Base-by-base conservation (phyloP, 2,888 invertebrate genomes). In the Noctua fimbriata region DNA sequence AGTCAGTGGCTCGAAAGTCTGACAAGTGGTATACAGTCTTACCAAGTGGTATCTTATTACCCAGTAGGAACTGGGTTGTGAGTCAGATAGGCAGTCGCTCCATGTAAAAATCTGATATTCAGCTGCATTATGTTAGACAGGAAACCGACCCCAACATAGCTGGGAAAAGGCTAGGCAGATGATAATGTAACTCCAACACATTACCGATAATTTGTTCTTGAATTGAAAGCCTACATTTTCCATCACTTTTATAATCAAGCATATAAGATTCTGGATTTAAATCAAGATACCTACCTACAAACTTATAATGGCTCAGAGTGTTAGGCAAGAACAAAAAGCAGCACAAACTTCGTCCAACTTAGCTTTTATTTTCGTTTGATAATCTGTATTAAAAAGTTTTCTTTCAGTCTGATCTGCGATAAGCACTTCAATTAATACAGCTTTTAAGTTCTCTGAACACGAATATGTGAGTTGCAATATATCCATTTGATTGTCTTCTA, bases 361-460 rank as follows among this genome's bases (percentile, higher is more conserved):
- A 44, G 79, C 86, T 90, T 90, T 90, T 88, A 91, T 90, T 89
- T 91, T 89, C 85, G 86, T 89, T 89, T 90, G 88, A 92, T 93
- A 92, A 93, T 92, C 89, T 88, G 92, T 92, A 92, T 93, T 93
- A 92, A 85, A 90, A 92, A 94, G 90, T 92, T 93, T 87, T 78
- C 79, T 60, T 80, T 86, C 83, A 76, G 81, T 83, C 86, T 88
- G 90, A 91, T 90, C 87, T 81, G 63, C 83, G 89, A 84, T 87
- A 85, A 85, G 82, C 67, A 81, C 89, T 88, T 87, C 89, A 91
- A 92, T 92, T 88, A 90, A 89, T 89, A 81, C 83, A 80, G 83
- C 87, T 89, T 88, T 86, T 77, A 72, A 77, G 71, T 83, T 82
- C 14, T 28, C n/a, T n/a, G 41, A 70, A 76, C 32, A 83, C 88